These are phyloP conservation scores for Leuctra nigra DNA, from an alignment of 2,888 invertebrate genomes.

Conservation along the genomic window DNA sequence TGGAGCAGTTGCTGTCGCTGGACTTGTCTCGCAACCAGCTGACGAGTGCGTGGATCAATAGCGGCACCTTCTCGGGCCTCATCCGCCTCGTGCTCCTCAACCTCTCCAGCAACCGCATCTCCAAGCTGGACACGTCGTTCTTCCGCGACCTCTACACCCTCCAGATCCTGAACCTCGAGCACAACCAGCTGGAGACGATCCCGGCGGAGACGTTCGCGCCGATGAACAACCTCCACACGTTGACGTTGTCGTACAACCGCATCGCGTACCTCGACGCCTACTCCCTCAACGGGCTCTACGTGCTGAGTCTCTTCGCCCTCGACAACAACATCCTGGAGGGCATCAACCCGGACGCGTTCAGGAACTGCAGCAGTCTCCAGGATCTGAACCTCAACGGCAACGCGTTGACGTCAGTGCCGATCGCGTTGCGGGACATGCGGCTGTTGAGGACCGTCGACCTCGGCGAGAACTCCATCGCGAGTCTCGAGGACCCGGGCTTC, in stretches of 20 bases:
- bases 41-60: constrained; percentile 80
- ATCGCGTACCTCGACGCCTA: constrained; percentile 78
- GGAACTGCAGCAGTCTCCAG: constrained; percentile 84
- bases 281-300: constrained; percentile 81
- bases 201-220: constrained; percentile 84
- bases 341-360: constrained; percentile 80
- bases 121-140: constrained; percentile 71
- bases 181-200: constrained; percentile 75
- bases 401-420: constrained; percentile 69
- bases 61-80: constrained; percentile 77
- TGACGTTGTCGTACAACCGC: constrained; percentile 79
- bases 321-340: constrained; percentile 80
- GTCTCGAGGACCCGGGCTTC: constrained; percentile 74
- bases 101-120: constrained; percentile 76
- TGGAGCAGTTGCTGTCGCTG: constrained; percentile 71
- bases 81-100: constrained; percentile 83
- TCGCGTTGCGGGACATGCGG: constrained; percentile 77
- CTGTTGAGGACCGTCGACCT: constrained; percentile 81
- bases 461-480: constrained; percentile 82
- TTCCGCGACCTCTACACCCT: constrained; percentile 81
- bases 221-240: constrained; percentile 86
- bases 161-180: constrained; percentile 77
- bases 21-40: constrained; percentile 83
- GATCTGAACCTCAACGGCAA: constrained; percentile 88
- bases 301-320: constrained; percentile 73